Base-by-base conservation (phyloP, 2,888 invertebrate species). In the Halocaridina rubra region DNA sequence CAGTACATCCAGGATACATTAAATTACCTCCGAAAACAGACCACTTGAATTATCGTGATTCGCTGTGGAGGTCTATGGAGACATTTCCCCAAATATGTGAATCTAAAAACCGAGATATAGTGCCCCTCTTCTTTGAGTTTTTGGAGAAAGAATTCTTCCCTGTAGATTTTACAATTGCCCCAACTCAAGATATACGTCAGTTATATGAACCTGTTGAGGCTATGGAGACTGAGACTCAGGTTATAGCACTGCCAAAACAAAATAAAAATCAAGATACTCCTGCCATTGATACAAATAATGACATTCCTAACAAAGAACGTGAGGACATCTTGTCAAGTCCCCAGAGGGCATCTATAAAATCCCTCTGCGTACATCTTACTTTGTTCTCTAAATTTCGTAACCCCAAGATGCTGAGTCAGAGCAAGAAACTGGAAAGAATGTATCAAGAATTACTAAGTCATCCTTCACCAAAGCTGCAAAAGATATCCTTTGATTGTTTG, bases 401-500 rank as follows among this genome's bases (percentile, higher is more conserved):
- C 79, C 84, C 85, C n/a, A 64, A 72, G 27, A 79, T 75, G 53
- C 22, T 86, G 29, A 29, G 57, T 22, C 64, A 78, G 33, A 64
- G 81, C 16, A 53, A 77, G n/a, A 74, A 79, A 13, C 53, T 88
- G n/a, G 79, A 88, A 74, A 46, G 61, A 24, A 84, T 86, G 27
- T 88, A 86, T 61, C 53, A 71, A 27, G 86, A 88, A 57, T 93
- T 98, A 77, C 90, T 99, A 8, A 93, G 94, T 71, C 94, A 96
- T 86, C 94, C 94, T 89, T 95, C 96, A 91, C 91, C 94, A 0
- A 93, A 94, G 0, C 92, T 98, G 5, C 98, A 98, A 91, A 96
- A 95, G 90, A 93, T 94, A 77, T 96, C 98, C 0, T 91, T 99
- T 59, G 95, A 96, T 90, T 98, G 98, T 90, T 91, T 99, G 1